These are phyloP conservation scores for Cyclargus thomasi DNA, from an alignment of 1,140 invertebrate genomes.

Conservation along the genomic window DNA sequence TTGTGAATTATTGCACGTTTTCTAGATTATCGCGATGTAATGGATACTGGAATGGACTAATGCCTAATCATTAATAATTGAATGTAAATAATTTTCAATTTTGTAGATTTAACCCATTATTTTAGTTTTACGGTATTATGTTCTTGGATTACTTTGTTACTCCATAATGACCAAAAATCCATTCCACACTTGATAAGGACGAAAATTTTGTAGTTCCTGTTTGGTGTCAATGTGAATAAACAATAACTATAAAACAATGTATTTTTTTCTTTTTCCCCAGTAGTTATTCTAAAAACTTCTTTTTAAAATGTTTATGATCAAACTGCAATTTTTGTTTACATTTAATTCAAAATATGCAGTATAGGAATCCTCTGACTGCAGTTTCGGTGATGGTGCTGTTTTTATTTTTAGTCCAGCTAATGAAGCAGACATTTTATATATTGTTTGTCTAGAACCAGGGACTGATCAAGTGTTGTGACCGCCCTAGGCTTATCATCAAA, in stretches of 20 bases:
- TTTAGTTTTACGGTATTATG: background rate
- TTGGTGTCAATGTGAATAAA: slow-evolving; percentile 23
- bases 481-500: too few species aligned
- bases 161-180: slow-evolving; percentile 8
- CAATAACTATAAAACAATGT: background rate
- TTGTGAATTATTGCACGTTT: background rate
- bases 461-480: too few species aligned
- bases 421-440: too few species aligned
- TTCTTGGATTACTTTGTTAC: slow-evolving; percentile 7
- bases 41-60: background rate
- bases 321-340: too few species aligned
- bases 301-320: slow-evolving; percentile 22
- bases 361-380: too few species aligned
- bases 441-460: too few species aligned
- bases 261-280: slow-evolving; percentile 10
- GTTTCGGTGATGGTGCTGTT: too few species aligned
- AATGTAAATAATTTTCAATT: slow-evolving; percentile 7
- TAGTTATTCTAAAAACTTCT: background rate
- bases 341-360: too few species aligned
- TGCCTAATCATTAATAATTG: background rate
- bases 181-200: background rate
- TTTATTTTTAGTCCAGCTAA: too few species aligned
- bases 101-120: background rate
- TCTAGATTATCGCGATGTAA: background rate
- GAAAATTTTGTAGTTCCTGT: background rate